A percentile compares a stretch with the other conserved stretches of the same genome.
These are phyloP conservation scores for Geococcyx californianus DNA, from an alignment of 2,113 vertebrate genomes.

Conservation along the genomic window DNA sequence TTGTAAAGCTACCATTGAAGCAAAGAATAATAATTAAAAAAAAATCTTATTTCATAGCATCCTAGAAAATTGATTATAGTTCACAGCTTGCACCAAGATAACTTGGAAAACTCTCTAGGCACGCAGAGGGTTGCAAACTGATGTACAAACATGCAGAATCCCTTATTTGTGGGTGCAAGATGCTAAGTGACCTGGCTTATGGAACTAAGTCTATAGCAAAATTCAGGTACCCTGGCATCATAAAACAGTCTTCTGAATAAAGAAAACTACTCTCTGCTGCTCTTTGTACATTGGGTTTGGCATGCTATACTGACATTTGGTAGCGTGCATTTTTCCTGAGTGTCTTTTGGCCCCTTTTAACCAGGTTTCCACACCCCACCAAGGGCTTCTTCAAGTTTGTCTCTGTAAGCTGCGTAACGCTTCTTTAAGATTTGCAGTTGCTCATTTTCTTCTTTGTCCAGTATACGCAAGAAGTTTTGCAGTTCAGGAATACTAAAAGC, in stretches of 20 bases:
- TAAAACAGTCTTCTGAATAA: slow-evolving; percentile 47
- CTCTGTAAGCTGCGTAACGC: slow-evolving; percentile 84
- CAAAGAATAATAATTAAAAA: not conserved
- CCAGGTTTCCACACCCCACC: slow-evolving; percentile 72
- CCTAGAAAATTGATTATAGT: slow-evolving; percentile 24
- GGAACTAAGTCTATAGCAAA: slow-evolving; percentile 51
- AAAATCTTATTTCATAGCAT: slow-evolving; percentile 42
- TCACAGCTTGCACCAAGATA: slow-evolving; percentile 68
- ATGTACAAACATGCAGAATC: slow-evolving; percentile 52
- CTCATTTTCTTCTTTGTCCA: slow-evolving; percentile 93
- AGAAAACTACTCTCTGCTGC: slow-evolving; percentile 61
- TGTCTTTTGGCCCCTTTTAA: slow-evolving; percentile 59
- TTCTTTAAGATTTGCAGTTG: slow-evolving; percentile 80
- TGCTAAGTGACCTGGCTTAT: slow-evolving; percentile 30
- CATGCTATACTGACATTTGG: slow-evolving; percentile 41
- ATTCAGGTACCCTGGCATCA: slow-evolving; percentile 49
- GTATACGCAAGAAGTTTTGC: slow-evolving; percentile 92
- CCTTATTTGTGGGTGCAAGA: slow-evolving; percentile 36
- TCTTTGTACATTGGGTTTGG: slow-evolving; percentile 11
- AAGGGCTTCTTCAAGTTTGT: slow-evolving; percentile 89
- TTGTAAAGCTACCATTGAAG: slow-evolving; percentile 62
- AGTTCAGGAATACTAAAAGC: slow-evolving; percentile 94
- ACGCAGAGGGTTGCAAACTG: slow-evolving; percentile 25
- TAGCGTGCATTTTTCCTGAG: slow-evolving; percentile 13
- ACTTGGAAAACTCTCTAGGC: slow-evolving; percentile 26